phyloP scores from a whole-genome alignment of 2,888 invertebrate genomes.

The Ophion ellenae region DNA sequence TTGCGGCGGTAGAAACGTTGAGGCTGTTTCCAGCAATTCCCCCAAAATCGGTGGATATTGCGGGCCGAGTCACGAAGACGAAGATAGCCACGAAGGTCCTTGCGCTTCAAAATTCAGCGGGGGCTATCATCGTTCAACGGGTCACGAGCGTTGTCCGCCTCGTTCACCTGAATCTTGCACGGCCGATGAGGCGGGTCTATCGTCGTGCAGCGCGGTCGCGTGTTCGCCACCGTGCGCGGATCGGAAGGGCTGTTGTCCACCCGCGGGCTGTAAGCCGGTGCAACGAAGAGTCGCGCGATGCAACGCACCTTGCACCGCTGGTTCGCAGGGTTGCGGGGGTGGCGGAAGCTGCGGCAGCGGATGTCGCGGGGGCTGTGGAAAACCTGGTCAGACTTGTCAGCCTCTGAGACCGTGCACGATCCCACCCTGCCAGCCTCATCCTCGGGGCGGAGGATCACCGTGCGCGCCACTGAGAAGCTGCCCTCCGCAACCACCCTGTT shows the following conservation, averaged over 20 bases:
- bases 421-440: conserved; percentile 70
- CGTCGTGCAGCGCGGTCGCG: conserved; percentile 45
- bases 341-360: conserved; percentile 78
- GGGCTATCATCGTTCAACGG: neutral
- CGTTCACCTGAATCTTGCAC: conserved; percentile 56
- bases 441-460: conserved; percentile 69
- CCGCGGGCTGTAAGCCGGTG: conserved; percentile 67
- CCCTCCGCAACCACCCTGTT: conserved; percentile 68
- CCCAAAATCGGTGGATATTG: conserved; percentile 39
- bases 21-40: neutral
- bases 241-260: conserved; percentile 72
- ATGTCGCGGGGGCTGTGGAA: conserved; percentile 77
- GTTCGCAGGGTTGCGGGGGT: conserved; percentile 71
- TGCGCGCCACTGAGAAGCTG: conserved; percentile 71
- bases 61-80: neutral
- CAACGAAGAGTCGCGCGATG: conserved; percentile 45
- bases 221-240: conserved; percentile 70
- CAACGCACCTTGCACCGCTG: conserved; percentile 67
- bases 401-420: conserved; percentile 71
- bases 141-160: conserved; percentile 63
- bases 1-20: conserved; percentile 3
- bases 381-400: conserved; percentile 74
- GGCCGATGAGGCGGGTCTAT: conserved; percentile 13
- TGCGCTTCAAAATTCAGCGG: conserved; percentile 51
- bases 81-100: conserved; percentile 25